These are phyloP conservation scores for Elaphurus davidianus DNA, from an alignment of 2,113 vertebrate species.

Conservation along the genomic window DNA sequence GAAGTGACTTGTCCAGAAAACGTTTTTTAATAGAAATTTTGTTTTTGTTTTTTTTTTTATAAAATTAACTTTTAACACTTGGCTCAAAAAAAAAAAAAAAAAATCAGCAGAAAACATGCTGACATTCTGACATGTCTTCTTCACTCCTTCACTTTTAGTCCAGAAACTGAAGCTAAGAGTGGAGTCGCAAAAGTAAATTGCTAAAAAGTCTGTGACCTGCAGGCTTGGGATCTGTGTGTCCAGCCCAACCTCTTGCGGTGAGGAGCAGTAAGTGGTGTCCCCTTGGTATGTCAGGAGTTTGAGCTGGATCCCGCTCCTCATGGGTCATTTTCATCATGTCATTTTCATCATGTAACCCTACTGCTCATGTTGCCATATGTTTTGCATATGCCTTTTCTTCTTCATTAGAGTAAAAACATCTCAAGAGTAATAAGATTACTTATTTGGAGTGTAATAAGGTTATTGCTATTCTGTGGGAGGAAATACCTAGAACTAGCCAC, in stretches of 20 bases:
- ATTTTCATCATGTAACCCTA: background rate
- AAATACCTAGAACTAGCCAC: background rate
- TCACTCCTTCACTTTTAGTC: background rate
- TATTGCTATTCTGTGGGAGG: background rate
- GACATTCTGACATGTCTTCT: background rate
- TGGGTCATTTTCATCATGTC: background rate
- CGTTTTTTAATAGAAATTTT: no score
- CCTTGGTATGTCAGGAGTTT: background rate
- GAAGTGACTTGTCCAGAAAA: no score
- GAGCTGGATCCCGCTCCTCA: no score
- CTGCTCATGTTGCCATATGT: background rate
- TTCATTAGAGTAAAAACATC: background rate
- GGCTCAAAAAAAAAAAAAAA: no score
- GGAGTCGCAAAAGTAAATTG: background rate
- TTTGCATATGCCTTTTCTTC: background rate
- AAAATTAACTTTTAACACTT: no score
- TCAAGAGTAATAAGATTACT: background rate
- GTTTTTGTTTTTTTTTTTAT: no score
- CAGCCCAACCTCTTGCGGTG: fast-evolving
- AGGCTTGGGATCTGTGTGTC: no score
- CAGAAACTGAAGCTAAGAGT: background rate
- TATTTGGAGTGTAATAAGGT: background rate
- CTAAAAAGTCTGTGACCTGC: background rate
- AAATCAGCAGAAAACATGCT: no score
- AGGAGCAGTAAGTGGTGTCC: fast-evolving